phyloP scores from a whole-genome alignment of 2,113 vertebrate genomes.

The Sceloporus undulatus region DNA sequence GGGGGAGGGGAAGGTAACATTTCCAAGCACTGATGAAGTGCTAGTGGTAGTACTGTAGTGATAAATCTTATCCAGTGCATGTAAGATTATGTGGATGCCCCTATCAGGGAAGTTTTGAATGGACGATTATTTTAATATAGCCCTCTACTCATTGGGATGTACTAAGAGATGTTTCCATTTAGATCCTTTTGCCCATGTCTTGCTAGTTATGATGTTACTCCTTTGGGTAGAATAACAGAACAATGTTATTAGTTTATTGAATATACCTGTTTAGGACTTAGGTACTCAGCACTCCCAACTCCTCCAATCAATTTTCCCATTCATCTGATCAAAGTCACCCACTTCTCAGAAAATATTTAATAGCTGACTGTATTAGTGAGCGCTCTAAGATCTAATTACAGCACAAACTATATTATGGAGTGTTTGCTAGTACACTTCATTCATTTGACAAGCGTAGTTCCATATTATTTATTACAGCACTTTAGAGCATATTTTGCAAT shows the following conservation, averaged over 20 bases:
- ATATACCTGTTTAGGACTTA: neutral
- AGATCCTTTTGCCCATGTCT: neutral
- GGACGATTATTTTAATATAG: neutral
- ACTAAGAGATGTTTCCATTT: neutral
- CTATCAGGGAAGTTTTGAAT: neutral
- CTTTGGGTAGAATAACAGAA: neutral
- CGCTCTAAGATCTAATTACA: neutral
- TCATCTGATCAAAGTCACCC: neutral
- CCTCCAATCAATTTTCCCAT: neutral
- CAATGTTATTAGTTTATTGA: neutral
- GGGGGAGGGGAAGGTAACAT: too few relatives aligned
- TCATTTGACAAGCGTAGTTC: slow-evolving; percentile 15
- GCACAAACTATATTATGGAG: neutral
- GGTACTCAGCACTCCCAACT: neutral
- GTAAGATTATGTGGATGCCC: neutral
- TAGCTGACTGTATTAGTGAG: slow-evolving; percentile 6
- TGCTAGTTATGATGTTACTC: neutral
- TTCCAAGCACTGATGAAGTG: neutral
- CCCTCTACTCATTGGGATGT: neutral
- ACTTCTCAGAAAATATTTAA: neutral
- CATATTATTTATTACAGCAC: slow-evolving; percentile 27
- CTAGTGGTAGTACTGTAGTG: neutral
- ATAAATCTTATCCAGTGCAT: neutral
- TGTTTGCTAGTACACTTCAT: slow-evolving; percentile 6
- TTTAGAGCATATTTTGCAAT: slow-evolving; percentile 8